Evolutionary conservation across 2,888 invertebrate species (phyloP).

Genomic region (Lepidochrysops patricia): DNA sequence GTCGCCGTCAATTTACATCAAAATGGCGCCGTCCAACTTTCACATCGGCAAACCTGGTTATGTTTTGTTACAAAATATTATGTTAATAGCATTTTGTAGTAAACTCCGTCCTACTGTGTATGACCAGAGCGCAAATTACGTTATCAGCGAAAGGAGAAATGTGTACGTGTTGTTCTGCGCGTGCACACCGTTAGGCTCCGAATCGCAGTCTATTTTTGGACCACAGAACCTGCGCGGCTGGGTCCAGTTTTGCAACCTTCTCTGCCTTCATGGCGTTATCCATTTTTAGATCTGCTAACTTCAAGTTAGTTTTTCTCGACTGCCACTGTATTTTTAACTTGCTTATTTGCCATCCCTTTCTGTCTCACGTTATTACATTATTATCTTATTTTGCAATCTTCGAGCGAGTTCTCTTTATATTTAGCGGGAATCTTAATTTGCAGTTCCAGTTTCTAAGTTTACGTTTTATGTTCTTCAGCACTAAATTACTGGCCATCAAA

Average conservation of each 20-base stretch:
- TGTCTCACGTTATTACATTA: neutral
- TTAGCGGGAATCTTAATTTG: neutral
- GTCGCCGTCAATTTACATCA: neutral
- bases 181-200: slow-evolving; percentile 47
- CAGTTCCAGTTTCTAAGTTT: too few species aligned
- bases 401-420: neutral
- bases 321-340: slow-evolving; percentile 4
- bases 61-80: slow-evolving; percentile 7
- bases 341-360: neutral
- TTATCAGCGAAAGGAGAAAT: slow-evolving; percentile 58
- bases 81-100: neutral
- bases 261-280: slow-evolving; percentile 30
- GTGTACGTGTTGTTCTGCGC: slow-evolving; percentile 43
- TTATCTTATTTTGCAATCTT: neutral
- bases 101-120: slow-evolving; percentile 2
- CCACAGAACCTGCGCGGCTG: slow-evolving; percentile 43
- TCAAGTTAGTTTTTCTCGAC: slow-evolving; percentile 20
- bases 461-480: neutral
- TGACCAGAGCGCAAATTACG: slow-evolving; percentile 36
- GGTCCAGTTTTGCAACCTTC: slow-evolving; percentile 37
- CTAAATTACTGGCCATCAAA: neutral
- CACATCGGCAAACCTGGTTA: slow-evolving; percentile 5
- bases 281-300: slow-evolving; percentile 35
- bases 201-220: slow-evolving; percentile 53
- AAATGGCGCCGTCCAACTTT: slow-evolving; percentile 3